Evolutionary conservation across 2,113 vertebrate species (phyloP).

Genomic region (Ursus arctos): DNA sequence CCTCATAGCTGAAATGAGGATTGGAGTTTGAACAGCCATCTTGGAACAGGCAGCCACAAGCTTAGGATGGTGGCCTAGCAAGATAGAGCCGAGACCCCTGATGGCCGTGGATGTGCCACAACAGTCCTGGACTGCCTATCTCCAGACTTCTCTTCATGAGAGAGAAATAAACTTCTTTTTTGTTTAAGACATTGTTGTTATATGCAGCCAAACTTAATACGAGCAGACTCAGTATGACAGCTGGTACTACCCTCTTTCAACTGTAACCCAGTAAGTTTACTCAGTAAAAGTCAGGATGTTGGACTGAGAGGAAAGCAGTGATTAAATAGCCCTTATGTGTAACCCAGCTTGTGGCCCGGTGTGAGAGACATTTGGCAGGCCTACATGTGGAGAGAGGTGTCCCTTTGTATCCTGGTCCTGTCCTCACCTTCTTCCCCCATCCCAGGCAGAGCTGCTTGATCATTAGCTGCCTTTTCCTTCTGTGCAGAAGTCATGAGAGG

Average conservation of each 20-base stretch:
- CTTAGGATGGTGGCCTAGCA: neutral
- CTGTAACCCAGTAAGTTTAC: neutral
- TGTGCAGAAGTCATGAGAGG: neutral
- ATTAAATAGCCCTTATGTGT: neutral
- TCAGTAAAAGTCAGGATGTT: neutral
- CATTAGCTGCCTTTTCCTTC: constrained; percentile 9
- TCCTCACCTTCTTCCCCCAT: neutral
- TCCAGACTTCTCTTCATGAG: neutral
- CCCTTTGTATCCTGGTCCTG: neutral
- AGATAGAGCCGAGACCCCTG: neutral
- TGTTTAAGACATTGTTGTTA: neutral
- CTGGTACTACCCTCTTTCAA: neutral
- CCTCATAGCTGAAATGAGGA: neutral
- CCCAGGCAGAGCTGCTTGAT: neutral
- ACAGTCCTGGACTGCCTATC: neutral
- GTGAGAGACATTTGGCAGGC: neutral
- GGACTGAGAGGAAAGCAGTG: neutral
- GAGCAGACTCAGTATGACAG: neutral
- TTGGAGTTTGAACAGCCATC: neutral
- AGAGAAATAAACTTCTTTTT: neutral
- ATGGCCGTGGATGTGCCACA: neutral
- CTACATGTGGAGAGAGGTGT: neutral
- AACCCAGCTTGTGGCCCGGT: neutral
- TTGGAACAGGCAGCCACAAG: neutral
- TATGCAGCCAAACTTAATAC: neutral